phyloP scores from a whole-genome alignment of 1,140 invertebrate species.

The Drosophila rhopaloa region DNA sequence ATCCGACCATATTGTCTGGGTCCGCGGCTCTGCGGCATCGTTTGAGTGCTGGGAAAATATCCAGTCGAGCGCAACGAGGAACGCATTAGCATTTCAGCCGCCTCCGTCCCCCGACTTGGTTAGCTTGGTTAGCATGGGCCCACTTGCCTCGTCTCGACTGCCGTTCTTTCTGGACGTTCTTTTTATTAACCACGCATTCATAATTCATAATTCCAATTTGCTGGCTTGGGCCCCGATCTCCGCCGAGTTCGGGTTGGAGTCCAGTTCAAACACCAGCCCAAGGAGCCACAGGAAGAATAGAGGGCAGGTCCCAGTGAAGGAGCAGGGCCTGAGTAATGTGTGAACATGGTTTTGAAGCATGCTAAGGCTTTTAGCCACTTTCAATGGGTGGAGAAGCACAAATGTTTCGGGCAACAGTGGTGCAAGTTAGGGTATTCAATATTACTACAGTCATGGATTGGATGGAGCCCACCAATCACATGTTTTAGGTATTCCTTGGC shows the following conservation, averaged over 20 bases:
- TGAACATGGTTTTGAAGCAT: slow-evolving; percentile 72
- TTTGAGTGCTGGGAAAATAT: slow-evolving; percentile 83
- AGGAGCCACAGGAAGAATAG: slow-evolving; percentile 35
- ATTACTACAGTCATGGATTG: slow-evolving; percentile 10
- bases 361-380: slow-evolving; percentile 66
- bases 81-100: slow-evolving; percentile 78
- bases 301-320: slow-evolving; percentile 28
- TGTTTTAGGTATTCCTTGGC: slow-evolving; percentile 14
- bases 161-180: slow-evolving; percentile 48
- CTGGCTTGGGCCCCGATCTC: slow-evolving; percentile 45
- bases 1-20: slow-evolving; percentile 76
- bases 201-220: slow-evolving; percentile 84
- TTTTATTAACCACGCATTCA: slow-evolving; percentile 83
- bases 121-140: slow-evolving; percentile 63
- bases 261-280: slow-evolving; percentile 68
- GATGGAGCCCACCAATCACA: slow-evolving; percentile 10
- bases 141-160: slow-evolving; percentile 43
- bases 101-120: slow-evolving; percentile 12
- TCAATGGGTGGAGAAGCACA: background rate
- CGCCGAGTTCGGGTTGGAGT: slow-evolving; percentile 58
- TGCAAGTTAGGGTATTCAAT: slow-evolving; percentile 4
- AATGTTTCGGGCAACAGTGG: slow-evolving; percentile 2
- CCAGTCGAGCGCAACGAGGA: slow-evolving; percentile 74
- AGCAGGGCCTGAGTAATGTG: slow-evolving; percentile 72
- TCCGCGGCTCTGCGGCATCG: slow-evolving; percentile 53